These are phyloP conservation scores for Stenopsyche tienmushanensis DNA, from an alignment of 1,140 invertebrate species.

Conservation along the genomic window DNA sequence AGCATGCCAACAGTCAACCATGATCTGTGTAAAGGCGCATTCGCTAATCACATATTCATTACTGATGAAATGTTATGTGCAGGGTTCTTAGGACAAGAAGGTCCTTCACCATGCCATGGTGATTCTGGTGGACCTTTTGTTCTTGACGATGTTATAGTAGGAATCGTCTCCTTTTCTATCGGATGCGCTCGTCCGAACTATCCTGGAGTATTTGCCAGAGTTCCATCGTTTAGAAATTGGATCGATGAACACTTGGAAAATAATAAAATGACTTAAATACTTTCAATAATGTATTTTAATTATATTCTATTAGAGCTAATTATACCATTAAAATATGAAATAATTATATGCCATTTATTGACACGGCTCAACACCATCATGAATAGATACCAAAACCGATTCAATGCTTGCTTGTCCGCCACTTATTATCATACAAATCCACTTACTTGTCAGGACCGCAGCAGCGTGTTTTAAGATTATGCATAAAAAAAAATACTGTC, in stretches of 20 bases:
- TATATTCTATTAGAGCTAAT: background rate
- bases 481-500: no score
- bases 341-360: background rate
- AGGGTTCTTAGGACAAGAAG: slow-evolving; percentile 49
- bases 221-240: slow-evolving; percentile 49
- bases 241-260: slow-evolving; percentile 3
- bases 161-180: slow-evolving; percentile 53
- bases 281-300: no score
- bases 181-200: slow-evolving; percentile 51
- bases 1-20: slow-evolving; percentile 45
- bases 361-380: no score
- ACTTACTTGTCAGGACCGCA: no score
- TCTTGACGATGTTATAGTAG: slow-evolving; percentile 43
- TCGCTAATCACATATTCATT: slow-evolving; percentile 40
- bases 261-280: no score
- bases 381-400: no score
- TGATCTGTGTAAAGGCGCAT: slow-evolving; percentile 42
- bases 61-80: slow-evolving; percentile 55
- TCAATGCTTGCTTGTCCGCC: no score
- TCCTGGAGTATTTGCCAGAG: slow-evolving; percentile 65
- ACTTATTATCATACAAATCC: no score
- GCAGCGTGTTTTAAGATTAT: no score
- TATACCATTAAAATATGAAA: background rate
- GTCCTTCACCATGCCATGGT: slow-evolving; percentile 41
- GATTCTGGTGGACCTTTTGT: slow-evolving; percentile 49